These are phyloP conservation scores for Pimephales promelas DNA, from an alignment of 2,113 vertebrate species.

Conservation along the genomic window DNA sequence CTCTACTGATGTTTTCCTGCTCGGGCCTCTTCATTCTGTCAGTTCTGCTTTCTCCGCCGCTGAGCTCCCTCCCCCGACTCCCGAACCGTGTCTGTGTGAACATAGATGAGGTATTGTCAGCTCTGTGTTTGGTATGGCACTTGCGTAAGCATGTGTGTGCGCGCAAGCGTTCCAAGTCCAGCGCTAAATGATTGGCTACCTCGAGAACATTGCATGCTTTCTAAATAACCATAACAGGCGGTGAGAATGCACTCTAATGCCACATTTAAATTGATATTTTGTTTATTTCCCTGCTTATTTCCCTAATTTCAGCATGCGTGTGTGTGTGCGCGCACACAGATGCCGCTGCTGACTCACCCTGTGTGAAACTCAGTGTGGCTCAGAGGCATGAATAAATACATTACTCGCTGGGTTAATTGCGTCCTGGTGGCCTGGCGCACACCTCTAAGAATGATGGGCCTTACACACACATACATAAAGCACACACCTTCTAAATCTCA, in stretches of 20 bases:
- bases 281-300: constrained; percentile 13
- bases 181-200: constrained; percentile 10
- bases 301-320: background rate
- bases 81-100: constrained; percentile 39
- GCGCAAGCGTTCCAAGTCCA: background rate
- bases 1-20: constrained; percentile 76
- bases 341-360: constrained; percentile 47
- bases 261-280: background rate
- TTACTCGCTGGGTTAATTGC: constrained; percentile 49
- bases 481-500: constrained; percentile 19
- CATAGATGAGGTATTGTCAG: constrained; percentile 49
- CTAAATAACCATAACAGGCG: background rate
- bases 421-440: constrained; percentile 34
- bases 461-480: constrained; percentile 25
- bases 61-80: constrained; percentile 43
- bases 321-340: background rate
- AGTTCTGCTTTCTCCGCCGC: constrained; percentile 64
- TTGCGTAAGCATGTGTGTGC: constrained; percentile 19
- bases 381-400: constrained; percentile 43
- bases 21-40: constrained; percentile 56
- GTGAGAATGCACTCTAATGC: background rate
- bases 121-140: constrained; percentile 34
- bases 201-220: background rate
- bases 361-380: constrained; percentile 66
- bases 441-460: constrained; percentile 22